Evolutionary conservation across 2,797 vertebrate genomes (phyloP).

Genomic region (Jordanella pulchra): DNA sequence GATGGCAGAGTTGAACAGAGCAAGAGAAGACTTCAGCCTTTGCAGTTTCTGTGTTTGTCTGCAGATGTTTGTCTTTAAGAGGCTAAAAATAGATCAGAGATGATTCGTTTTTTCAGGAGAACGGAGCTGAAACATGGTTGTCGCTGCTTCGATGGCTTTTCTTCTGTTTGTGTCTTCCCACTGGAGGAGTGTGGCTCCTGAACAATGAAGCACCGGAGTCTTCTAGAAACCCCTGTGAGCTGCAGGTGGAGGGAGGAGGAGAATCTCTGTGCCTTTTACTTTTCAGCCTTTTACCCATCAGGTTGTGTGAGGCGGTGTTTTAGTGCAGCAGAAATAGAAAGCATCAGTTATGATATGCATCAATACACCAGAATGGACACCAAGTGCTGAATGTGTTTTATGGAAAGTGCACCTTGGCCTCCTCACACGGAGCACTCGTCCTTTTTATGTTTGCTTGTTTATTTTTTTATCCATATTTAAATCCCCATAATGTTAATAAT

Average conservation of each 20-base stretch:
- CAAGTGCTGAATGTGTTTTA: slow-evolving; percentile 44
- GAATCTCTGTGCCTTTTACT: slow-evolving; percentile 71
- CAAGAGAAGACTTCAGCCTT: neutral
- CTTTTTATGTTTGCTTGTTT: neutral
- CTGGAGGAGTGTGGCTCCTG: slow-evolving; percentile 23
- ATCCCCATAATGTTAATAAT: neutral
- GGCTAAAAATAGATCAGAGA: slow-evolving; percentile 50
- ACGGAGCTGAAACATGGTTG: neutral
- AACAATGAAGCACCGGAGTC: too few relatives aligned
- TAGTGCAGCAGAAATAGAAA: slow-evolving; percentile 12
- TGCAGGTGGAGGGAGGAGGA: slow-evolving; percentile 27
- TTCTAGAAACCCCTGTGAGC: slow-evolving; percentile 54
- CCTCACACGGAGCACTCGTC: slow-evolving; percentile 24
- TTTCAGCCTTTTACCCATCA: slow-evolving; percentile 44
- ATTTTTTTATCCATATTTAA: neutral
- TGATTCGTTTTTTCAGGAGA: slow-evolving; percentile 14
- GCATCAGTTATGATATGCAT: slow-evolving; percentile 4
- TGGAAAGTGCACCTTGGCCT: slow-evolving; percentile 38
- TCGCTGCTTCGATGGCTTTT: slow-evolving; percentile 19
- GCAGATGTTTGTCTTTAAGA: slow-evolving; percentile 34
- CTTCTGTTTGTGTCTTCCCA: slow-evolving; percentile 23
- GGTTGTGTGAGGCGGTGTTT: slow-evolving; percentile 14
- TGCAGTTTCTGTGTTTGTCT: slow-evolving; percentile 33
- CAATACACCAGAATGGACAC: slow-evolving; percentile 26
- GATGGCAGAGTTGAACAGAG: slow-evolving; percentile 13